Conservation (phyloP, 2,797 vertebrate genomes). For the Intellagama lesueurii region DNA sequence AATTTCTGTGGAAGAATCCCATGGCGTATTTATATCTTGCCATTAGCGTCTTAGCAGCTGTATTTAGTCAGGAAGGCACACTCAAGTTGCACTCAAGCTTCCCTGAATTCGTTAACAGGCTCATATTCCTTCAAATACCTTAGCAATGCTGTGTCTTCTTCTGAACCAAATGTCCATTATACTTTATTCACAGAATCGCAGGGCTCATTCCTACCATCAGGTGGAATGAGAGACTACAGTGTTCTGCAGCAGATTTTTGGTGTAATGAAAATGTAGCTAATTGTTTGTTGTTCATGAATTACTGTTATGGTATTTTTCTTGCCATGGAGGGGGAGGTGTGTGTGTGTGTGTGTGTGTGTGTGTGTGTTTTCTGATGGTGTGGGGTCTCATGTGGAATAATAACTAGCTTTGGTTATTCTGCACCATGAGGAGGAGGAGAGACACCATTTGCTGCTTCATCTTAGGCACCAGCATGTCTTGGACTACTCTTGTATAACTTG, state of each 20-base stretch:
- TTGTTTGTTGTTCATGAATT: background rate
- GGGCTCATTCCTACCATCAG: background rate
- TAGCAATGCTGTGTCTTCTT: conserved; percentile 8
- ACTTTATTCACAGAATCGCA: background rate
- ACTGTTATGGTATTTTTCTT: background rate
- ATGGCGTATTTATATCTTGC: conserved; percentile 1
- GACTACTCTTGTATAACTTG: background rate
- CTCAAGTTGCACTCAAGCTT: background rate
- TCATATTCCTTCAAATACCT: fast-evolving
- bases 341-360: no score
- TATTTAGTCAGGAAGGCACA: conserved; percentile 25
- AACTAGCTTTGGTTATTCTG: background rate
- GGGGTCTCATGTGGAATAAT: background rate
- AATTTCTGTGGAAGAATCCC: conserved; percentile 10
- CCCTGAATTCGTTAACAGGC: conserved; percentile 40
- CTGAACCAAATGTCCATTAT: background rate
- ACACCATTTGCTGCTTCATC: background rate
- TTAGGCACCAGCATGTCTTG: background rate
- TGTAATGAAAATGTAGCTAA: background rate
- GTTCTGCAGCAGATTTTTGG: background rate
- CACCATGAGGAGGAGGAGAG: background rate
- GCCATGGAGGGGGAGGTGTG: background rate
- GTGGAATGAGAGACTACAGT: background rate
- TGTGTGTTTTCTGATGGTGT: no score
- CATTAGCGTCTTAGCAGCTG: conserved; percentile 20